Evolutionary conservation across 1,140 invertebrate species (phyloP).

Genomic region (Bombus confusus): DNA sequence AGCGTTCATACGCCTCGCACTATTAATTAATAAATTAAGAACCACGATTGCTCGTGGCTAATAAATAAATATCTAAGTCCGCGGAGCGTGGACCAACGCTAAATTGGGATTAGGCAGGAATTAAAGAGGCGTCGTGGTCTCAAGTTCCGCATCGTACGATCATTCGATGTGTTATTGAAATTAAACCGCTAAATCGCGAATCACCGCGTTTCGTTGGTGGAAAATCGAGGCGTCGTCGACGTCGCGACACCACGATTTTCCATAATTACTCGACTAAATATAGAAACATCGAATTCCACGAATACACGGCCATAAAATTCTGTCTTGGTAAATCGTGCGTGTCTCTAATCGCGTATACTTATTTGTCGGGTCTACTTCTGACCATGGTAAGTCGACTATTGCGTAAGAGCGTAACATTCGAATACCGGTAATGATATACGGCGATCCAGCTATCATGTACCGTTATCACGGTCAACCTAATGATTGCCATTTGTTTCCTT

Average conservation of each 20-base stretch:
- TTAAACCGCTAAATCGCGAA: slow-evolving; percentile 9
- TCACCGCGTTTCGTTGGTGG: background rate
- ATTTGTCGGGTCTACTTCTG: background rate
- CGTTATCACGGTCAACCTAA: slow-evolving; percentile 25
- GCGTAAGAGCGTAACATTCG: background rate
- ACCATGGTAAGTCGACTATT: background rate
- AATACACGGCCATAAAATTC: background rate
- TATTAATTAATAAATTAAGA: slow-evolving; percentile 31
- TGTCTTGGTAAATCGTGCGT: background rate
- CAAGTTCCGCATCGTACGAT: background rate
- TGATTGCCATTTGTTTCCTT: background rate
- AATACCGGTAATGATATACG: background rate
- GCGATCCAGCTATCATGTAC: slow-evolving; percentile 1
- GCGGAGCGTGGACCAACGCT: background rate
- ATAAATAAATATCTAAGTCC: slow-evolving; percentile 28
- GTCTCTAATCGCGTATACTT: background rate
- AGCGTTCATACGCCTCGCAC: background rate
- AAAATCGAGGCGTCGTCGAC: slow-evolving; percentile 5
- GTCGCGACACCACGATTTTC: slow-evolving; percentile 7
- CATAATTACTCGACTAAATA: background rate
- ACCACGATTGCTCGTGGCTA: background rate
- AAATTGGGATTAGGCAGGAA: background rate
- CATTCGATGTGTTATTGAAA: background rate
- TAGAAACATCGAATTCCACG: background rate
- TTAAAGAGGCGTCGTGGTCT: background rate